Evolutionary conservation across 2,797 vertebrate genomes (phyloP), one percentile per base, ranked within the genome.

Genomic region (Lateolabrax maculatus): DNA sequence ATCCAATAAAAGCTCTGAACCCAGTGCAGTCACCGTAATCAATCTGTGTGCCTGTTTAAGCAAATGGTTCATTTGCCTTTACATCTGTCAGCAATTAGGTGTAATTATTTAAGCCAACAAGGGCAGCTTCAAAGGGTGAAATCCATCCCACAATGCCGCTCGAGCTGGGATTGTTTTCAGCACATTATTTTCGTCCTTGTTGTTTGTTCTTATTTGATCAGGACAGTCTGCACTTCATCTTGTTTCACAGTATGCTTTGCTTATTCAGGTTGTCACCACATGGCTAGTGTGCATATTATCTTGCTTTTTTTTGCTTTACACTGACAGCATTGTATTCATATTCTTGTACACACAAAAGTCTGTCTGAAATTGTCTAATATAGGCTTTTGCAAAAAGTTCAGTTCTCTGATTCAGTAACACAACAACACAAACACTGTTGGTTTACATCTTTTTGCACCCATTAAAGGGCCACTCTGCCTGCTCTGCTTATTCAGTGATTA

Each of bases 51-150:
- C 72, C 69, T 68, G 51, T 75, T 90, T 63, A 81, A 83, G 75
- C 74, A 66, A 86, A 88, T 36, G 66, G 51, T 80, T 87, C 44
- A 77, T 91, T 92, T 89, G 69, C 88, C 77, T 80, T 86, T 81
- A 86, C 91, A 91, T 93, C 91, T 93, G 90, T 92, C 86, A 82
- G 89, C 84, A 84, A 91, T 93, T 91, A 91, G 83, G 79, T 81
- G 66, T 84, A 88, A 92, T 91, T 89, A 86, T 90, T 90, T 85
- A 80, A 87, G 73, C 80, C 79, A 84, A 87, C 87, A 65, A 70
- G 81, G 68, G 81, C 63, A 60, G 78, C 79, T 88, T 92, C 71
- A 90, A 87, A 92, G 82, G 76, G 60, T 37, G 57, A 76, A 83
- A 83, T 80, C 75, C 51, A 65, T 84, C 87, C 66, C 62, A 77